Conservation (phyloP, 2,888 invertebrate genomes). For the Drosophila mettleri region DNA sequence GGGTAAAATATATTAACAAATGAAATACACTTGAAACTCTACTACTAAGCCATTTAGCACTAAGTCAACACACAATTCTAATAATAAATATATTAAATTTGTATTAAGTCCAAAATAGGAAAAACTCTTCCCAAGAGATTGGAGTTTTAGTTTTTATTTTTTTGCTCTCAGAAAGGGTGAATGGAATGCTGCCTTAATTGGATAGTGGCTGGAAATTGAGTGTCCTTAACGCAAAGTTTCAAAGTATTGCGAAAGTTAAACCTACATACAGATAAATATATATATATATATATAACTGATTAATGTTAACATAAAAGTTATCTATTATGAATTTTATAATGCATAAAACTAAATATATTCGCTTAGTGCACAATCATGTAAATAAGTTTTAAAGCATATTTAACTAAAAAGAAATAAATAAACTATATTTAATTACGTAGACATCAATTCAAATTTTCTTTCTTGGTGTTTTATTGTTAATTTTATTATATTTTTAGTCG, state of each 20-base stretch:
- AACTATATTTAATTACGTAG: conserved; percentile 55
- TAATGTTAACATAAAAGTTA: conserved; percentile 52
- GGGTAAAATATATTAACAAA: conserved; percentile 64
- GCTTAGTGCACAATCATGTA: conserved; percentile 75
- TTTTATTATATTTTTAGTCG: background rate
- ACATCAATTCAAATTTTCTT: conserved; percentile 18
- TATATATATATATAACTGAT: conserved; percentile 41
- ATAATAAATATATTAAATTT: conserved; percentile 41
- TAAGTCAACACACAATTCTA: conserved; percentile 54
- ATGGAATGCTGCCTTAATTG: conserved; percentile 19
- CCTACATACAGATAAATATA: conserved; percentile 26
- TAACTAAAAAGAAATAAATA: conserved; percentile 63
- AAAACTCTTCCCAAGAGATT: conserved; percentile 12
- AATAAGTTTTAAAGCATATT: conserved; percentile 71
- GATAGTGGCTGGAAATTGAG: conserved; percentile 46
- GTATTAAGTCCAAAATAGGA: conserved; percentile 31
- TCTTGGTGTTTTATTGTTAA: background rate
- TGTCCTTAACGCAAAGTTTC: conserved; percentile 67
- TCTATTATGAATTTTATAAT: conserved; percentile 65
- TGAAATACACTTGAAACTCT: conserved; percentile 35
- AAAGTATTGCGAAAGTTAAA: conserved; percentile 51
- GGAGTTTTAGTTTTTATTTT: conserved; percentile 21
- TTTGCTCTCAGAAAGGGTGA: conserved; percentile 12
- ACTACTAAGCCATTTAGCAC: conserved; percentile 61
- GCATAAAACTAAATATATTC: conserved; percentile 53